phyloP scores from a whole-genome alignment of 1,140 invertebrate genomes.

The Pectinophora gossypiella region DNA sequence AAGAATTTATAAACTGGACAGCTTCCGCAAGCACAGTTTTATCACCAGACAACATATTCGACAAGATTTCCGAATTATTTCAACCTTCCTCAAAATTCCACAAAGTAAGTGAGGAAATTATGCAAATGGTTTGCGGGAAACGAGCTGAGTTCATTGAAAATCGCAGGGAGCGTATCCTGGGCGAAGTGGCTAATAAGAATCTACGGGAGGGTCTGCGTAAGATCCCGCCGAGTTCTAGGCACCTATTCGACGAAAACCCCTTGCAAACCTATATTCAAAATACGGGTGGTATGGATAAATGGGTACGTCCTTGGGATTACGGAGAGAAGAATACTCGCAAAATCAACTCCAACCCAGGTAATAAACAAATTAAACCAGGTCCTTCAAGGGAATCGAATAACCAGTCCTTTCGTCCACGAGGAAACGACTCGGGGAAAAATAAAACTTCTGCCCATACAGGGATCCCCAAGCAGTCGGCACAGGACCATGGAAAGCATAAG shows the following conservation, averaged over 20 bases:
- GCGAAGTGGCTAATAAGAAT: not conserved
- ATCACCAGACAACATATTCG: not conserved
- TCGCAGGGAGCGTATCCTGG: not conserved
- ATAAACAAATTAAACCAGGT: not conserved
- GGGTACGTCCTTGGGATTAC: not conserved
- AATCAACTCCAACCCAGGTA: too few relatives aligned
- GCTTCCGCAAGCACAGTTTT: not conserved
- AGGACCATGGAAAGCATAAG: not conserved
- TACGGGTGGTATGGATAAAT: not conserved
- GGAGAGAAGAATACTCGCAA: not conserved
- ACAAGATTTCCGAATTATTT: not conserved
- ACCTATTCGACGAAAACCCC: not conserved
- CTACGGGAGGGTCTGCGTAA: not conserved
- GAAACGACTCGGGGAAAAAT: not conserved
- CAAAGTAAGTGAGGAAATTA: not conserved
- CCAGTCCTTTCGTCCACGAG: not conserved
- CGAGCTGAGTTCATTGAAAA: not conserved
- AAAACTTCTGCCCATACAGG: not conserved
- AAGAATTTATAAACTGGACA: not conserved
- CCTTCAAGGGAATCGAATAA: not conserved
- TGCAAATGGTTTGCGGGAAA: not conserved
- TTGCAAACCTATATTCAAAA: not conserved
- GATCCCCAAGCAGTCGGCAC: not conserved
- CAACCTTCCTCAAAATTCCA: not conserved
- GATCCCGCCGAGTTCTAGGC: not conserved